Evolutionary conservation across 2,113 vertebrate species (phyloP), one percentile per base, ranked within the genome.

Genomic region (Burhinus bistriatus): DNA sequence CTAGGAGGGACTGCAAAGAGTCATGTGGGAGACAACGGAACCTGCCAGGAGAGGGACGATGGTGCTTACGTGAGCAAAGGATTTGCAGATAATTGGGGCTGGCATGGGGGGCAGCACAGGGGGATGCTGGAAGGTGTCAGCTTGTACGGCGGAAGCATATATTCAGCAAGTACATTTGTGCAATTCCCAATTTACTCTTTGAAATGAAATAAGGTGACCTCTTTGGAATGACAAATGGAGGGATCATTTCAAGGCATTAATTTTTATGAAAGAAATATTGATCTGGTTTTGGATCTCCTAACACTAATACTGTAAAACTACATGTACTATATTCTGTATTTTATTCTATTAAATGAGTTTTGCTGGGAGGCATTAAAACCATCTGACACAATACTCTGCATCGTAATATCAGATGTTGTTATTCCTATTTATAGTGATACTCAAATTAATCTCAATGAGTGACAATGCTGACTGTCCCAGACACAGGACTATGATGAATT

Each of bases 261-360:
- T 96, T 95, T 90, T 72, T 82, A 87, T 96, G 91, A 93, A 96
- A 97, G 95, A 82, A 96, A 92, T 96, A 96, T 96, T 89, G 96
- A 97, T 97, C 89, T 86, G 82, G 61, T 91, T 96, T 93, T 75
- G 80, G 95, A 81, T 91, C 90, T 90, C 70, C 45, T 91, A 83
- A 38, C 86, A 36, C 47, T 57, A 82, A 96, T 76, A 62, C 65
- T 69, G 61, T 80, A 94, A 94, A 94, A 72, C 94, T 85, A 29
- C 51, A 49, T n/a, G 78, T 27, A 11, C 71, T 85, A 6, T 32
- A 13, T 61, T 83, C 69, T 57, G 40, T 85, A 40, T 87, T 96
- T 95, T 89, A 55, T 73, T 89, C 83, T 49, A 15, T 88, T 80
- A 93, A 95, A 96, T 83, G 73, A 73, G 59, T 92, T 97, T 94